Percentiles rank a stretch among this genome's conserved stretches.
Evolutionary conservation across 2,113 vertebrate genomes (phyloP).

Genomic region (Crotalus tigris): DNA sequence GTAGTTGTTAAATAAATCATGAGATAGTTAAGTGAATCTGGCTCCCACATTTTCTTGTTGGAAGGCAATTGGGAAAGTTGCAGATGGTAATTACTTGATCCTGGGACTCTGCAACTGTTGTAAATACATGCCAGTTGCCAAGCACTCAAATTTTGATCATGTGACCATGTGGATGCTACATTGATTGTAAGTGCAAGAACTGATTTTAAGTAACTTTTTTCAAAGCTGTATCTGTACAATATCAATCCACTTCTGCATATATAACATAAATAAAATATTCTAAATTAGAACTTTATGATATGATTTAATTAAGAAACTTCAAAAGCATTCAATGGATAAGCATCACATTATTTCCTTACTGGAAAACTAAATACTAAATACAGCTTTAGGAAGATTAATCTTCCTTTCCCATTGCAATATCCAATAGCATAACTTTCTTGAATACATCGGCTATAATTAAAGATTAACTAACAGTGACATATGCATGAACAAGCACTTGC

Average conservation of each 20-base stretch:
- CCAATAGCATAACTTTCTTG: neutral
- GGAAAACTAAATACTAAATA: neutral
- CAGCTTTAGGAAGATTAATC: neutral
- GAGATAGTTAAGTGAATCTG: no score
- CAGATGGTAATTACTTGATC: no score
- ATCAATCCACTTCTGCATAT: neutral
- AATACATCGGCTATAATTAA: neutral
- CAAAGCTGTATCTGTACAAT: neutral
- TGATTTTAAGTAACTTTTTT: neutral
- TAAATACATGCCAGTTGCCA: no score
- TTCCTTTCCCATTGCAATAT: neutral
- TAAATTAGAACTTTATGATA: rapidly evolving
- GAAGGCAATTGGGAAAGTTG: no score
- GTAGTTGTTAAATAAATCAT: no score
- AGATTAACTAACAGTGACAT: neutral
- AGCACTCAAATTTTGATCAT: no score
- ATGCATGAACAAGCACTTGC: neutral
- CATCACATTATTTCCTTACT: neutral
- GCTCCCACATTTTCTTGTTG: no score
- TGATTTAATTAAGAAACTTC: neutral
- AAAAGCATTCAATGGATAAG: rapidly evolving
- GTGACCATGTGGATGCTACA: no score
- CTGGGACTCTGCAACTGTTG: no score
- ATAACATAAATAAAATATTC: neutral
- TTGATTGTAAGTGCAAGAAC: no score